Evolutionary conservation across 2,888 invertebrate species (phyloP).

Genomic region (Tridacna gigas): DNA sequence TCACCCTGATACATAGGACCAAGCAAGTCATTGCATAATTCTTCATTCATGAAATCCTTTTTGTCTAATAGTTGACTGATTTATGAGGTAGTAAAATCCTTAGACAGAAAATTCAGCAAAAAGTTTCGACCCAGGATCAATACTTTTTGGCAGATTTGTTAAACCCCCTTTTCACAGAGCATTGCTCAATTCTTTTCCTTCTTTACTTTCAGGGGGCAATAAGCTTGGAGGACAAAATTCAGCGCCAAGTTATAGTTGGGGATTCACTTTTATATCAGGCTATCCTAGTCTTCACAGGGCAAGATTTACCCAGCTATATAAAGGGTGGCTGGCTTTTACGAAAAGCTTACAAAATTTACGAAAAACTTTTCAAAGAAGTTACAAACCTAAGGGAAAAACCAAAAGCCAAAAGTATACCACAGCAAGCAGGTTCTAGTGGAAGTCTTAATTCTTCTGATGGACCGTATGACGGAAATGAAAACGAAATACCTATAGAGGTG

Average conservation of each 20-base stretch:
- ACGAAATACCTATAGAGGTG: slow-evolving; percentile 81
- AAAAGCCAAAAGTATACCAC: slow-evolving; percentile 43
- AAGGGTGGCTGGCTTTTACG: slow-evolving; percentile 89
- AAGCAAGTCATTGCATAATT: too few species aligned
- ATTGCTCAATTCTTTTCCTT: background rate
- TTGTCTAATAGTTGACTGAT: too few species aligned
- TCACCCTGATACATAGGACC: too few species aligned
- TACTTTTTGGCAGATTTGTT: too few species aligned
- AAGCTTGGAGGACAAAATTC: slow-evolving; percentile 86
- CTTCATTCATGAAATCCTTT: too few species aligned
- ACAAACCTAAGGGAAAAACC: slow-evolving; percentile 86
- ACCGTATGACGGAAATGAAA: slow-evolving; percentile 70
- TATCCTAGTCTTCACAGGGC: slow-evolving; percentile 88
- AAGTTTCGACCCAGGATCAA: too few species aligned
- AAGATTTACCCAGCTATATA: slow-evolving; percentile 88
- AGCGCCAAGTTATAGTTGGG: slow-evolving; percentile 89
- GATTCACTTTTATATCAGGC: slow-evolving; percentile 89
- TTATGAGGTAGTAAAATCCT: too few species aligned
- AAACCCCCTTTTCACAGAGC: too few species aligned
- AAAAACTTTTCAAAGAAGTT: slow-evolving; percentile 88
- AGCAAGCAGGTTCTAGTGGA: slow-evolving; percentile 29
- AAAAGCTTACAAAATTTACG: slow-evolving; percentile 90
- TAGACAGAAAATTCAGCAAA: too few species aligned
- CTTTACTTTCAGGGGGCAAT: slow-evolving; percentile 49
- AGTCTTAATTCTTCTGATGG: slow-evolving; percentile 43